Base-by-base conservation (phyloP, 2,797 vertebrate genomes). In the Salmo trutta region DNA sequence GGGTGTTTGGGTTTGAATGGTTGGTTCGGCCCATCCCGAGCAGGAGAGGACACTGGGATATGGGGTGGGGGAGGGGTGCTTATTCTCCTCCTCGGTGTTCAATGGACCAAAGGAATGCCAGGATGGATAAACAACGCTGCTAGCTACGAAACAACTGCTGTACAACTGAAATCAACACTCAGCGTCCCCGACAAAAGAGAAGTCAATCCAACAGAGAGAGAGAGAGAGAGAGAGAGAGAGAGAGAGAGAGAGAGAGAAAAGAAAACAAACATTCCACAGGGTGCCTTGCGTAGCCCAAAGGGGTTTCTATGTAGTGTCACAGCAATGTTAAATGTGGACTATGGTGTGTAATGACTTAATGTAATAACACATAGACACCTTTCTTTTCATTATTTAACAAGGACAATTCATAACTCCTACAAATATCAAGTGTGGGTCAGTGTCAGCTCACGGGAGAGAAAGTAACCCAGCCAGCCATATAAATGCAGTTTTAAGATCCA, bases 291-390 rank as follows among this genome's bases (percentile, higher is more conserved):
- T 89, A 84, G 90, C 92, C 91, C 85, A 90, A 84, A 92, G 93
- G 91, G 85, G 89, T 93, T 94, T 94, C 92, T 91, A 88, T 91
- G 86, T 90, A 91, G 89, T 91, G 87, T 88, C 90, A 91, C 85
- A 89, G 85, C 71, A 86, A 82, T 88, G 85, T 82, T 86, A 85
- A 86, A 90, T 83, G 85, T 84, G 80, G 79, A 86, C 83, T 74
- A 66, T 83, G 82, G 85, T 79, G 85, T 86, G 81, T 83, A 87
- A 91, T 85, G 84, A 89, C 82, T 88, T 91, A 83, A 93, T 91
- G 85, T 90, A 90, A 90, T 85, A 89, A 90, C 81, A 84, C 76
- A 83, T 79, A 75, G 53, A 75, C 6, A 53, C 41, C 86, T 75
- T 78, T 80, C 15, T 77, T 71, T 76, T 79, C 36, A 74, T 83